Conservation (phyloP, 2,797 vertebrate genomes). For the Nothura maculosa region DNA sequence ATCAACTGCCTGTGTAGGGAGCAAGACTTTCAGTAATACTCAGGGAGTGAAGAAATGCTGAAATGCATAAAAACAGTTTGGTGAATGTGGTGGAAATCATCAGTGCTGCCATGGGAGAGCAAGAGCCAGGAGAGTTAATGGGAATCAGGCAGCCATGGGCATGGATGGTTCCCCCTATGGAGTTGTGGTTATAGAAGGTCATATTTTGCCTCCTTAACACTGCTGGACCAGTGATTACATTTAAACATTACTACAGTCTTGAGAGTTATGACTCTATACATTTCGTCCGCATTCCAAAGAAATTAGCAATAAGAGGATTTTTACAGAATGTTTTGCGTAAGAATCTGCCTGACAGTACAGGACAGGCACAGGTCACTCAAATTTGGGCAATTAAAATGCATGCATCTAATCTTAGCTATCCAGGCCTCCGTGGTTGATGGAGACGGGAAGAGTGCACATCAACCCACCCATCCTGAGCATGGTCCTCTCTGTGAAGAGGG, state of each 20-base stretch:
- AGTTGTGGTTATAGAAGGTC: neutral
- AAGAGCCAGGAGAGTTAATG: neutral
- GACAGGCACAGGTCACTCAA: neutral
- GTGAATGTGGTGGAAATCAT: neutral
- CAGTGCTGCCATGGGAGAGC: neutral
- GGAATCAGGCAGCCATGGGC: neutral
- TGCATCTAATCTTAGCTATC: too few relatives aligned
- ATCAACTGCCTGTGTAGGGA: neutral
- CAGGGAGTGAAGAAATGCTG: neutral
- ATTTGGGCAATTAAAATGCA: neutral
- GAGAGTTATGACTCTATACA: neutral
- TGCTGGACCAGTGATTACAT: neutral
- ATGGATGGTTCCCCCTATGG: neutral
- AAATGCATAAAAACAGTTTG: neutral
- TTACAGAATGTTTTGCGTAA: neutral
- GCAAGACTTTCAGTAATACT: neutral
- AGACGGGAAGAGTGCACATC: neutral
- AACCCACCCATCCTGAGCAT: neutral
- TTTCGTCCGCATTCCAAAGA: neutral
- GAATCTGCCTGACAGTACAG: neutral
- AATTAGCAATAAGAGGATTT: neutral
- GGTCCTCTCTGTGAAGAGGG: neutral
- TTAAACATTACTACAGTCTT: accelerated
- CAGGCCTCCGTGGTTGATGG: neutral
- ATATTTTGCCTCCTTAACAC: neutral